Evolutionary conservation across 30 jellyfish, hydroid and myxozoan species (phyloP), one percentile per base, ranked within the genome.

Genomic region (Clytia hemisphaerica): DNA sequence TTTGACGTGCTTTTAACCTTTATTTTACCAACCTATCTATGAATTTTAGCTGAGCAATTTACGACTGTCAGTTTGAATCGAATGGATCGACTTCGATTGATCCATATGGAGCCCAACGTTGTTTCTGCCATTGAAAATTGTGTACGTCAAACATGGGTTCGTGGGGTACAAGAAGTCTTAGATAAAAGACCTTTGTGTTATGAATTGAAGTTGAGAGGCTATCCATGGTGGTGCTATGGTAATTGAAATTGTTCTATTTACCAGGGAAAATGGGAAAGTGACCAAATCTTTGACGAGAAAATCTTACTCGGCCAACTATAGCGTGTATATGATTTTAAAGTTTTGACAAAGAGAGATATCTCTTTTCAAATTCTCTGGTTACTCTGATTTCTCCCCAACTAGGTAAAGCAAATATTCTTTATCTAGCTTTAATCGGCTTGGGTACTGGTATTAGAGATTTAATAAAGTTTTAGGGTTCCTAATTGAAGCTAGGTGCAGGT

Each of bases 191-290:
- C 53, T 24, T 61, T 63, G 35, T 78, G 88, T 22, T 76, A 67
- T 58, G 95, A 84, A 67, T 77, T 84, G 25, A 84, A 84, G 72
- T 58, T 84, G 59, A 60, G 66, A 1, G 95, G 95, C 2, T 42
- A 65, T 6, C 95, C 95, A 6, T 84, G 95, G 95, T 84, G 95
- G 93, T 92, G 93, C 3, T 36, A 49, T 16, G 95, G 95, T 38
- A 40, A 40, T 40, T 40, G 14, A 40, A 7, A 7, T 7, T 40
- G 16, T 7, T 40, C 53, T n/a, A 10, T 40, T 40, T 40, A 40
- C 16, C 53, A 40, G 14, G 16, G 16, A 40, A 40, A 10, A 40
- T 40, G 10, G 10, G 14, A 10, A 7, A 7, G 53, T 7, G 16
- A 40, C 14, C 53, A 40, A 16, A 40, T 7, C 10, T 40, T n/a